Evolutionary conservation across 2,113 vertebrate species (phyloP).

Genomic region (Columbina picui): DNA sequence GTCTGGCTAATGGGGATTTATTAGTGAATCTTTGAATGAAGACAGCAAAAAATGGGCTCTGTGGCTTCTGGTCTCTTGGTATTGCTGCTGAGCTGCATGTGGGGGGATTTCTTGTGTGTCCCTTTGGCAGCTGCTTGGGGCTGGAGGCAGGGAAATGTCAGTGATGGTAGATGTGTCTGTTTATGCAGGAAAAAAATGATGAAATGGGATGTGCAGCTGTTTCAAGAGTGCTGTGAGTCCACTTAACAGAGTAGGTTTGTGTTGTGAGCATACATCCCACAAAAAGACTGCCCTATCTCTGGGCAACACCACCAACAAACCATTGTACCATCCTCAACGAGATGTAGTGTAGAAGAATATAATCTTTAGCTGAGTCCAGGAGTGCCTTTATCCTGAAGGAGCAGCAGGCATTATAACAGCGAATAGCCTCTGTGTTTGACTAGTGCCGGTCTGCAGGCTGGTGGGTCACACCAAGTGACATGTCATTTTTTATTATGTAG

Average conservation of each 20-base stretch:
- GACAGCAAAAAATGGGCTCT: neutral
- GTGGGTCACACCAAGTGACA: neutral
- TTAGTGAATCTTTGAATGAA: neutral
- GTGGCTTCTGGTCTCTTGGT: neutral
- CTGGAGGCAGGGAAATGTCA: neutral
- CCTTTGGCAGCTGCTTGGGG: neutral
- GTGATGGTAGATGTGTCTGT: neutral
- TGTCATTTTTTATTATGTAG: constrained; percentile 50
- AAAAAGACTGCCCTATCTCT: neutral
- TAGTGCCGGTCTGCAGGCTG: neutral
- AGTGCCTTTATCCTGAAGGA: neutral
- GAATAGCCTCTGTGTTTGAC: neutral
- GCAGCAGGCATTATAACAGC: neutral
- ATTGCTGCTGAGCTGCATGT: neutral
- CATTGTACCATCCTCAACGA: neutral
- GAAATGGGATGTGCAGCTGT: neutral
- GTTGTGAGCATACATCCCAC: neutral
- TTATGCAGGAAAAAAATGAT: neutral
- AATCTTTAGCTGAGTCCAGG: neutral
- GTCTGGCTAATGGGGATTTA: neutral
- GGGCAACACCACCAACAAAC: neutral
- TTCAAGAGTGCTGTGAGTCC: neutral
- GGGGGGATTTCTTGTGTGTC: neutral
- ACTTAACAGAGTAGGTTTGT: neutral
- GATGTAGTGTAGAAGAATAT: neutral